Evolutionary conservation across 2,113 vertebrate species (phyloP).

Genomic region (Lasiurus borealis): DNA sequence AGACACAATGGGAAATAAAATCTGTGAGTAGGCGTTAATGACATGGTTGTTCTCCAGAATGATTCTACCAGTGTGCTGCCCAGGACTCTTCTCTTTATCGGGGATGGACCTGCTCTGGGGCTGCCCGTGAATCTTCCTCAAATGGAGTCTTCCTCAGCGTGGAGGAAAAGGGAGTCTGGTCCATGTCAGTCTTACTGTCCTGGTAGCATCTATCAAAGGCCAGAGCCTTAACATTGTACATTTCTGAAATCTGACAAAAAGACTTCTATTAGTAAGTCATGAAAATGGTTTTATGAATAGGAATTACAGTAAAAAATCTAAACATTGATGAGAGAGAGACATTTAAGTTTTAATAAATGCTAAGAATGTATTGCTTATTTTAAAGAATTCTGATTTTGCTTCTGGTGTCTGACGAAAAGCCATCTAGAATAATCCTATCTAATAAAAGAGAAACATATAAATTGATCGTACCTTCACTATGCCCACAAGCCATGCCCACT

Average conservation of each 20-base stretch:
- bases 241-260: conserved; percentile 88
- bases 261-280: not conserved
- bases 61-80: conserved; percentile 88
- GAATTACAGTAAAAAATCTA: conserved; percentile 36
- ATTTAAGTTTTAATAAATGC: conserved; percentile 31
- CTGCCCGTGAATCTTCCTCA: conserved; percentile 80
- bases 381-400: conserved; percentile 56
- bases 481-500: no score
- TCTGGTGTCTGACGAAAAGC: conserved; percentile 13
- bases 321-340: no score
- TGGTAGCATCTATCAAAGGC: conserved; percentile 94
- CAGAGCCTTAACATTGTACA: conserved; percentile 90
- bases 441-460: no score
- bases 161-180: conserved; percentile 80
- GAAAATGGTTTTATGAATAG: conserved; percentile 1
- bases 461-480: no score
- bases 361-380: conserved; percentile 37
- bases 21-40: conserved; percentile 95
- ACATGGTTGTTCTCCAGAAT: conserved; percentile 94
- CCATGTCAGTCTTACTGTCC: conserved; percentile 87
- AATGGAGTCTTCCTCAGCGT: conserved; percentile 80
- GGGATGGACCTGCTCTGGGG: conserved; percentile 72
- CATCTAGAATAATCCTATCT: not conserved
- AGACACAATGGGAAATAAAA: conserved; percentile 94
- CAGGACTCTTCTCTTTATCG: conserved; percentile 87